Conservation (phyloP, 2,113 vertebrate genomes). For the Tetrao urogallus region DNA sequence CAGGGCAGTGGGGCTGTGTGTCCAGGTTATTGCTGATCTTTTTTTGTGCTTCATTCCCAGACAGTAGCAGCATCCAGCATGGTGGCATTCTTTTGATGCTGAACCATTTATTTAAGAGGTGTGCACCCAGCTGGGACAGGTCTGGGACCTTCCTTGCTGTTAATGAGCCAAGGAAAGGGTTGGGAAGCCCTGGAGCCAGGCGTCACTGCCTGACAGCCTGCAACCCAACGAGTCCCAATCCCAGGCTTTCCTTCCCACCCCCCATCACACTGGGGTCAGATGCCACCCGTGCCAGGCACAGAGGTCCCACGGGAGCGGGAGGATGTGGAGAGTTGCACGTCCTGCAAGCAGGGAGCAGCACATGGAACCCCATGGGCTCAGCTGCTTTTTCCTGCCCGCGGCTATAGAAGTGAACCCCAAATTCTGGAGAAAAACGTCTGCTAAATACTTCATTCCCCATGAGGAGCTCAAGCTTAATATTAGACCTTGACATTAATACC, state of each 20-base stretch:
- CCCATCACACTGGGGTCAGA: fast-evolving
- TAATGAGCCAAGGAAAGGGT: background rate
- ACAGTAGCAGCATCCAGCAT: background rate
- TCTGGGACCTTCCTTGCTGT: background rate
- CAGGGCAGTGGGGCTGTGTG: background rate
- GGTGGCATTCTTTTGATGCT: background rate
- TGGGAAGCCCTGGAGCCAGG: background rate
- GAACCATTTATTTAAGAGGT: background rate
- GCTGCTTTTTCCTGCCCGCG: fast-evolving
- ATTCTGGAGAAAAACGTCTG: background rate
- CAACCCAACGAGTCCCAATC: background rate
- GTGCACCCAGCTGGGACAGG: background rate
- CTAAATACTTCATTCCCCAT: background rate
- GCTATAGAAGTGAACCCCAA: background rate
- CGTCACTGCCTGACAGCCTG: background rate
- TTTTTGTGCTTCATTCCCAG: background rate
- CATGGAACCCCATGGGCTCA: too few relatives aligned
- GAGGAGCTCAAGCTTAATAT: background rate
- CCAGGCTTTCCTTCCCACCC: background rate
- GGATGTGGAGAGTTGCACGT: fast-evolving
- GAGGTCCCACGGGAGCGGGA: background rate
- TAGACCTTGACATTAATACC: too few relatives aligned
- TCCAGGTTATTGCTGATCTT: background rate
- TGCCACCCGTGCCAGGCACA: fast-evolving
- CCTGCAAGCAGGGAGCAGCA: fast-evolving